Base-by-base conservation (phyloP, 2,888 invertebrate genomes). In the Drosophila melanosoma region DNA sequence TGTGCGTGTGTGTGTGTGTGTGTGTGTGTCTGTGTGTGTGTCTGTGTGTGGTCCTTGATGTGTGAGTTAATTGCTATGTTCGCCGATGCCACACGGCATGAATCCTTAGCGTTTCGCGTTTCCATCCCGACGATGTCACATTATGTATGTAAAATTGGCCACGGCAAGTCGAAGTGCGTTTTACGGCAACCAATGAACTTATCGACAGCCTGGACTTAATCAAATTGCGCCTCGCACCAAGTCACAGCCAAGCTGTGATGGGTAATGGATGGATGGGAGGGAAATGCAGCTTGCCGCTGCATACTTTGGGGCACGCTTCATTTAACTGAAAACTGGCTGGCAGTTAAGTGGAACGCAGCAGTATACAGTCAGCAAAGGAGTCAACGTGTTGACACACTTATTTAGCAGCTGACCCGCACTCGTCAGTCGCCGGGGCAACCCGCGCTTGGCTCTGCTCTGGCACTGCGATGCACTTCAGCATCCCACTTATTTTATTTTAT, bases 351-450 rank as follows among this genome's bases (percentile, higher is more conserved):
- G 45, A 59, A 59, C 23, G 51, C 45, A n/a, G 23, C 17, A 48
- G 57, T n/a, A 20, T 49, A 20, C 15, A 57, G 29, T n/a, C 57
- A 40, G 74, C 45, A 29, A 23, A 62, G 51, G 38, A 58, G 54
- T 54, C 54, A 69, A 64, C 72, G 75, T 75, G 81, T 75, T 88
- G 90, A 85, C 85, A 90, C 81, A 89, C 81, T 85, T 90, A 90
- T 81, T 88, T 84, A 87, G 66, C 74, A 78, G 82, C 82, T 84
- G 89, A 84, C 76, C 79, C 68, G 68, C 62, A 68, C 65, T 68
- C 71, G 64, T 82, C 75, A 75, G 62, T 63, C 54, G 62, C 69
- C 66, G 58, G 33, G 38, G 38, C 54, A 58, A 32, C 45, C 60
- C 48, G 69, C 64, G 35, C 38, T 23, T 45, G 45, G 5, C 38